A percentile compares a stretch with the other conserved stretches of the same genome.
These are phyloP conservation scores for Cairina moschata DNA, from an alignment of 2,113 vertebrate genomes.

Conservation along the genomic window DNA sequence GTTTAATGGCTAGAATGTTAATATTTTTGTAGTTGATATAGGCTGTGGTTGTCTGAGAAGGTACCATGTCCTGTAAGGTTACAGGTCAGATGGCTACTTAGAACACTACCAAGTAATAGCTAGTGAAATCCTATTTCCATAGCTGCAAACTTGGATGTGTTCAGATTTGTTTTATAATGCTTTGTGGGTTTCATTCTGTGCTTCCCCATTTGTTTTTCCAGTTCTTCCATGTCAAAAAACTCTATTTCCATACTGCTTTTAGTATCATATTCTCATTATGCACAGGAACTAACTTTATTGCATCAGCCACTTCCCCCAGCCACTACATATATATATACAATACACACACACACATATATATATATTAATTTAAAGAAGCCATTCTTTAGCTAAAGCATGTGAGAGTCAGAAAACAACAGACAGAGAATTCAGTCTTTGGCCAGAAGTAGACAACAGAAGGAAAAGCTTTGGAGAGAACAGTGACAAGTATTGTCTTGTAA, in stretches of 20 bases:
- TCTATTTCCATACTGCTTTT: neutral
- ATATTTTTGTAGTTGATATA: neutral
- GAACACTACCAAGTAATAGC: neutral
- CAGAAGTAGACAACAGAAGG: neutral
- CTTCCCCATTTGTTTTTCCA: neutral
- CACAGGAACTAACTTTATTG: neutral
- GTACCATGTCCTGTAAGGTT: neutral
- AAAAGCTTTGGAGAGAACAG: neutral
- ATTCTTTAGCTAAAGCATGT: neutral
- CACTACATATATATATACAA: too few relatives aligned
- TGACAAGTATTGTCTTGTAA: neutral
- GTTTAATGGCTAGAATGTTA: neutral
- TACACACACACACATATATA: too few relatives aligned
- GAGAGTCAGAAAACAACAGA: neutral
- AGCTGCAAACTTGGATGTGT: neutral
- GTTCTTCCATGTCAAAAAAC: neutral
- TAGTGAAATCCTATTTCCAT: neutral
- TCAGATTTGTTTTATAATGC: neutral
- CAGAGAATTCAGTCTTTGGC: neutral
- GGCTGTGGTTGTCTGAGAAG: neutral
- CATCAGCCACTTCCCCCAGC: neutral
- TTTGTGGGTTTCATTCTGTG: slow-evolving; percentile 10
- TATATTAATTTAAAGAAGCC: neutral
- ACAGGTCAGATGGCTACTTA: neutral
- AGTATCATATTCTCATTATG: neutral